Percentiles rank a stretch among this genome's conserved stretches.
Conservation (phyloP, 2,113 vertebrate species). For the Hylia prasina region DNA sequence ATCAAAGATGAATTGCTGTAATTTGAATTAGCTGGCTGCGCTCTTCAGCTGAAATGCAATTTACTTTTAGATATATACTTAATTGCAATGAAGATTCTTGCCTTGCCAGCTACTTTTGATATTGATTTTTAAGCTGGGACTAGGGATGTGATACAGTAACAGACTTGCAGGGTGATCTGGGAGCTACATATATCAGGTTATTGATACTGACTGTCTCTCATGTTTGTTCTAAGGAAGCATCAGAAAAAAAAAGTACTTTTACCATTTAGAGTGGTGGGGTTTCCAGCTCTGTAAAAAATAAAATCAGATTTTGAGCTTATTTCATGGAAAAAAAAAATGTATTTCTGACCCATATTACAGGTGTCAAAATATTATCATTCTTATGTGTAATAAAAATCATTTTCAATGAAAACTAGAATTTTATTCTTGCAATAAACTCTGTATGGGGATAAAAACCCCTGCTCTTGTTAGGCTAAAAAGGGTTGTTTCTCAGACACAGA, state of each 20-base stretch:
- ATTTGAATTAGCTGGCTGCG: conserved; percentile 53
- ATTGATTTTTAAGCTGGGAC: conserved; percentile 56
- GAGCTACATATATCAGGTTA: conserved; percentile 46
- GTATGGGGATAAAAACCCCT: neutral
- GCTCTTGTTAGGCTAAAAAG: neutral
- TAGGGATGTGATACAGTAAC: conserved; percentile 28
- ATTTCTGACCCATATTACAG: neutral
- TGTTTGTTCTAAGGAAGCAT: neutral
- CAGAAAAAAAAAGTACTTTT: neutral
- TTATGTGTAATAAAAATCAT: neutral
- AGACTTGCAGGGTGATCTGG: conserved; percentile 7
- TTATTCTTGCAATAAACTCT: neutral
- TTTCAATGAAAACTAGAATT: neutral
- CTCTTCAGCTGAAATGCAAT: conserved; percentile 32
- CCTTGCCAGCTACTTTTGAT: conserved; percentile 58
- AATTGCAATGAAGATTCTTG: conserved; percentile 58
- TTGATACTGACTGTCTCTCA: conserved; percentile 22
- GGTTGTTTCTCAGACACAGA: neutral
- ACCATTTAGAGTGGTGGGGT: neutral
- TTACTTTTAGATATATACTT: conserved; percentile 50
- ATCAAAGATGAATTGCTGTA: conserved; percentile 52
- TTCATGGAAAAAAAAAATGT: neutral
- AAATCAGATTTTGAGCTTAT: neutral
- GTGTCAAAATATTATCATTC: neutral
- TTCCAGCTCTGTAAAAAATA: neutral